Evolutionary conservation across 1,140 invertebrate genomes (phyloP), one percentile per base, ranked within the genome.

Genomic region (Cheumatopsyche charites): DNA sequence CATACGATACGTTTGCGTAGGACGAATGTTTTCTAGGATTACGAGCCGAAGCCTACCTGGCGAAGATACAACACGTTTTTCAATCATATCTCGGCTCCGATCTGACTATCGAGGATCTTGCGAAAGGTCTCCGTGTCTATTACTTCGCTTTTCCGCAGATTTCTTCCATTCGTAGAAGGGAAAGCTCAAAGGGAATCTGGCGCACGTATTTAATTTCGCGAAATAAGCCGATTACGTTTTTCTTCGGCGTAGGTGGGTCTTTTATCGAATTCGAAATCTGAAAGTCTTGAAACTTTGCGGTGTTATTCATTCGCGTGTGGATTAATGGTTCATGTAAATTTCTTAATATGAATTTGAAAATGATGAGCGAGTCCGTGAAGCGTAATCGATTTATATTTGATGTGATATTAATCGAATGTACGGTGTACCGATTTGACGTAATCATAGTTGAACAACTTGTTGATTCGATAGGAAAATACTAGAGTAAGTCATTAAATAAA

Each of bases 11-110:
- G 47, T 17, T 19, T 17, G 19, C 47, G 47, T 52, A 52, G n/a
- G n/a, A n/a, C 19, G 47, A 52, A 52, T 52, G 47, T 52, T 52
- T 52, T 52, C 47, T 58, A 9, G 55, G 55, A 58, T 58, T 58
- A 58, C 55, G 6, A n/a, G 11, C 21, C 21, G 25, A 58, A 58
- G 55, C 55, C 55, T 58, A 23, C 55, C 17, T 7, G 9, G 23
- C 17, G 25, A 13, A 21, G 55, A 58, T 58, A 25, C 23, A 58
- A 58, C 55, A 58, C 55, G 55, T 58, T 58, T 58, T 58, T 58
- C 55, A 58, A 58, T 58, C 55, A 58, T 58, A 26, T 23, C 23
- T 26, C 7, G 23, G 23, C 23, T 12, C 21, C 55, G n/a, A 58
- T 58, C 23, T 58, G 55, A 23, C 19, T 25, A 58, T 58, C 55